phyloP scores from a whole-genome alignment of 2,888 invertebrate species.

The Eilema depressum region DNA sequence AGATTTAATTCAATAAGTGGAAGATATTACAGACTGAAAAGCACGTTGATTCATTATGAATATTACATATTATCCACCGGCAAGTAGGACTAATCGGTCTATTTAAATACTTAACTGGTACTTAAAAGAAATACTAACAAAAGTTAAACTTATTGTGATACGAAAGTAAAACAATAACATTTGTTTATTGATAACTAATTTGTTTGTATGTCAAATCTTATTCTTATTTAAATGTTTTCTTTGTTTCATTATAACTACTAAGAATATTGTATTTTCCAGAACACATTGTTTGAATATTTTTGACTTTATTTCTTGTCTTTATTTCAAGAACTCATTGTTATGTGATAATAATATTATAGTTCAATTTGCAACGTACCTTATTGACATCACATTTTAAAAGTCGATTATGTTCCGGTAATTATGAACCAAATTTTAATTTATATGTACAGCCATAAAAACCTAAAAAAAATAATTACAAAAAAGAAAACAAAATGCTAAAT shows the following conservation, averaged over 20 bases:
- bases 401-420: neutral
- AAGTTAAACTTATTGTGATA: neutral
- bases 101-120: no score
- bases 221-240: neutral
- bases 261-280: neutral
- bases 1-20: neutral
- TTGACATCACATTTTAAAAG: neutral
- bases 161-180: no score
- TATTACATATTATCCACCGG: neutral
- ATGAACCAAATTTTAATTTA: no score
- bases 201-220: neutral
- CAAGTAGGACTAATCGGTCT: neutral
- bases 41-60: neutral
- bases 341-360: neutral
- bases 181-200: neutral
- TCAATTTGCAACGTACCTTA: neutral
- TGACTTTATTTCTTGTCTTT: neutral
- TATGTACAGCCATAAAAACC: no score
- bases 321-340: neutral
- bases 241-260: neutral
- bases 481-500: no score
- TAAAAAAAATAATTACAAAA: no score
- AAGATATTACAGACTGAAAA: neutral
- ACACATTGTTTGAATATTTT: neutral
- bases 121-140: neutral